These are phyloP conservation scores for Oryzias sinensis DNA, from an alignment of 2,797 vertebrate species.

Conservation along the genomic window DNA sequence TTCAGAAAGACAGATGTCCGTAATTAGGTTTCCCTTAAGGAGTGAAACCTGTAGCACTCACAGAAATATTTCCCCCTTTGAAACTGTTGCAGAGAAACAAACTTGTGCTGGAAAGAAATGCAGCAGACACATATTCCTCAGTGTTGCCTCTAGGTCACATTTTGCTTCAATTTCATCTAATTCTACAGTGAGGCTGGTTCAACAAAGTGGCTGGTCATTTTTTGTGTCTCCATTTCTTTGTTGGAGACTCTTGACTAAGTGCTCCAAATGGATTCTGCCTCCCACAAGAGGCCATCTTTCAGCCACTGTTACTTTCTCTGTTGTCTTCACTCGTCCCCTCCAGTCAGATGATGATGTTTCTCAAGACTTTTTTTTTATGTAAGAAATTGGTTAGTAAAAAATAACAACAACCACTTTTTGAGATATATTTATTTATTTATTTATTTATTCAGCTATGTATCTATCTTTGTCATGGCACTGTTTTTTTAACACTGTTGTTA, in stretches of 20 bases:
- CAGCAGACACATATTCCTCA: constrained; percentile 18
- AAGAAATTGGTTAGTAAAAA: constrained; percentile 46
- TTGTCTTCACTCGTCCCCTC: constrained; percentile 5
- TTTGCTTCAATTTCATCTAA: constrained; percentile 44
- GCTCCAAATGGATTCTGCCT: constrained; percentile 66
- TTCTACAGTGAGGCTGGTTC: constrained; percentile 27
- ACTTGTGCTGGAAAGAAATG: constrained; percentile 30
- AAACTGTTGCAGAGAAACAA: constrained; percentile 17
- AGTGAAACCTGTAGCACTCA: too few species aligned
- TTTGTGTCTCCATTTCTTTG: constrained; percentile 49
- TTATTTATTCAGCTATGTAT: too few species aligned
- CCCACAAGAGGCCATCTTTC: constrained; percentile 49
- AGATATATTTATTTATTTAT: too few species aligned
- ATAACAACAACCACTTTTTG: not conserved
- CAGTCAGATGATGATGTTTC: constrained; percentile 8
- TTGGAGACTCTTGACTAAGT: constrained; percentile 62
- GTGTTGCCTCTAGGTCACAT: constrained; percentile 45
- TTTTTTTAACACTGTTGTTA: too few species aligned
- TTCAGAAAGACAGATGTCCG: too few species aligned
- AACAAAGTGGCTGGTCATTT: constrained; percentile 52
- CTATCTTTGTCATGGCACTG: too few species aligned
- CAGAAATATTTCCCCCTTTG: too few species aligned
- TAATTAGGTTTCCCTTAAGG: too few species aligned
- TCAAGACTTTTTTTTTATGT: constrained; percentile 40
- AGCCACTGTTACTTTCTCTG: constrained; percentile 12